Percentiles rank a stretch among this genome's conserved stretches.
phyloP scores from a whole-genome alignment of 2,888 invertebrate species.

The Amitus sp. region DNA sequence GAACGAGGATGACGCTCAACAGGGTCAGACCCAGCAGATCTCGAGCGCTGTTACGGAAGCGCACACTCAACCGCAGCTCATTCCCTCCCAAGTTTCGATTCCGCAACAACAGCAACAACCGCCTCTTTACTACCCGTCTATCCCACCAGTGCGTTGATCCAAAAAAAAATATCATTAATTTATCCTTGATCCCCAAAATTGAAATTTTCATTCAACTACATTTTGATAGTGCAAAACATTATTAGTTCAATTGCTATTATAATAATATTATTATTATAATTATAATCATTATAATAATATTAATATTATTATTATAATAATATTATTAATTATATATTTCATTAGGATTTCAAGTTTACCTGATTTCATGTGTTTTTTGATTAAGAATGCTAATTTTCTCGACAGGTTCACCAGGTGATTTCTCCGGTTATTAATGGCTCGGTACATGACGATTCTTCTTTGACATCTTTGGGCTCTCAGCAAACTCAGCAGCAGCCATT shows the following conservation, averaged over 20 bases:
- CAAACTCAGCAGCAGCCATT: constrained; percentile 50
- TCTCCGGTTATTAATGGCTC: constrained; percentile 61
- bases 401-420: constrained; percentile 57
- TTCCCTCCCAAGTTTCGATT: constrained; percentile 47
- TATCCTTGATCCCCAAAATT: too few species aligned
- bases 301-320: too few species aligned
- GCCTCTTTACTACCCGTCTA: constrained; percentile 47
- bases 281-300: too few species aligned
- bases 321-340: too few species aligned
- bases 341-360: too few species aligned
- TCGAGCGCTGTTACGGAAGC: constrained; percentile 44
- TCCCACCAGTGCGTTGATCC: constrained; percentile 48
- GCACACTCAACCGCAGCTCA: constrained; percentile 51
- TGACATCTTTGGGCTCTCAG: constrained; percentile 58
- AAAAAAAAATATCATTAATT: too few species aligned
- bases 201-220: too few species aligned
- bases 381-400: background rate
- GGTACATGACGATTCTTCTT: constrained; percentile 60
- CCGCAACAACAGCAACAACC: constrained; percentile 54
- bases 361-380: too few species aligned
- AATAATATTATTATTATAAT: too few species aligned
- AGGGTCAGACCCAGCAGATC: constrained; percentile 54
- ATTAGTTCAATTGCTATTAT: too few species aligned
- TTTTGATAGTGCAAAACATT: too few species aligned
- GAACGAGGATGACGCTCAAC: constrained; percentile 72